A percentile compares a stretch with the other conserved stretches of the same genome.
Evolutionary conservation across 1,140 invertebrate species (phyloP).

Genomic region (Plutomurus gul): DNA sequence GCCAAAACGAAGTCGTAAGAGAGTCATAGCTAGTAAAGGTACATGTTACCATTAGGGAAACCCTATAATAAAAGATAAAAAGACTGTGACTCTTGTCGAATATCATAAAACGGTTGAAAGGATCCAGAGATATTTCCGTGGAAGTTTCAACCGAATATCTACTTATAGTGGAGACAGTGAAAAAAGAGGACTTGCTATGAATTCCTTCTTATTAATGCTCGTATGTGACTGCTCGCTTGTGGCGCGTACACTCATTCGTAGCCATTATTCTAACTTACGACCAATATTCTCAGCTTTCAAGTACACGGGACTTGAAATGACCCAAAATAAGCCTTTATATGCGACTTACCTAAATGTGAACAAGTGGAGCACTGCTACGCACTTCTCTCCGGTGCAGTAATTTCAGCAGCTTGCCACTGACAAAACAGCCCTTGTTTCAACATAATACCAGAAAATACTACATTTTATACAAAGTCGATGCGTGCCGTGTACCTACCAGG

Average conservation of each 20-base stretch:
- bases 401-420: background rate
- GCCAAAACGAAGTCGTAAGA: background rate
- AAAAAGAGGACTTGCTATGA: slow-evolving; percentile 3
- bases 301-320: slow-evolving; percentile 11
- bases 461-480: too few relatives aligned
- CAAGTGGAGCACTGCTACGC: background rate
- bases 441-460: too few relatives aligned
- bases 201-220: slow-evolving; percentile 2
- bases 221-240: background rate
- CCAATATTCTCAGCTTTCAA: background rate
- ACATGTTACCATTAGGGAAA: slow-evolving; percentile 6
- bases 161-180: background rate
- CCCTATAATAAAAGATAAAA: slow-evolving; percentile 1
- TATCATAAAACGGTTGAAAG: slow-evolving; percentile 26
- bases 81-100: slow-evolving; percentile 6
- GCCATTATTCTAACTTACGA: slow-evolving; percentile 17
- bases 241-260: background rate
- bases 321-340: slow-evolving; percentile 22
- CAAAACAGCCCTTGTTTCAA: too few relatives aligned
- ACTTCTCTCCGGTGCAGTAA: background rate
- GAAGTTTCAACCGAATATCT: background rate
- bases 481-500: too few relatives aligned
- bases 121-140: slow-evolving; percentile 9
- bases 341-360: background rate
- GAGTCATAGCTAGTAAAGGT: background rate